A percentile compares a stretch with the other conserved stretches of the same genome.
Conservation (phyloP, 2,113 vertebrate genomes). For the Ptyas mucosa region DNA sequence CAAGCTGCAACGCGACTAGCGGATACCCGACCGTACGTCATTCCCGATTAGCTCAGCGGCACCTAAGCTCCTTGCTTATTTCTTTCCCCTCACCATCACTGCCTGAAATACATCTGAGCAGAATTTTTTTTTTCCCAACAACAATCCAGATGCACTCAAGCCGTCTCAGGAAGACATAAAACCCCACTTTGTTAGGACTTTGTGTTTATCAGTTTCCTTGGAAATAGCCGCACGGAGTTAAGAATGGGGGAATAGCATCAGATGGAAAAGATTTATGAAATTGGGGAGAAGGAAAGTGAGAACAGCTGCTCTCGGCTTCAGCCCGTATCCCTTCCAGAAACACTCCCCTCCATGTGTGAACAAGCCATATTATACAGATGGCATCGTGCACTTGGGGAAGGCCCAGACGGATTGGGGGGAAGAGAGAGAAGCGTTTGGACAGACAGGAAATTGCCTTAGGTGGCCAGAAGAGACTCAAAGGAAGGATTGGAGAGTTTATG, state of each 20-base stretch:
- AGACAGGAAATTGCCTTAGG: neutral
- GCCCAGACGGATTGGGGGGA: neutral
- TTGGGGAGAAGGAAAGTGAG: neutral
- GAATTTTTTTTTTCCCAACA: neutral
- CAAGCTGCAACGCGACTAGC: neutral
- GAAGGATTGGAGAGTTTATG: neutral
- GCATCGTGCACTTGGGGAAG: neutral
- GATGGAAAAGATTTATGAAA: conserved; percentile 15
- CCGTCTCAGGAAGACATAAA: neutral
- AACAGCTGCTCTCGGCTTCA: neutral
- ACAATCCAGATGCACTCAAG: neutral
- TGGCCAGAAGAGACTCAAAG: neutral
- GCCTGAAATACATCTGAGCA: neutral
- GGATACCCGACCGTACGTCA: neutral
- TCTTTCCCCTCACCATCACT: neutral
- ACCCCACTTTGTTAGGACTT: neutral
- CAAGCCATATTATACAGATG: neutral
- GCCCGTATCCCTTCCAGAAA: neutral
- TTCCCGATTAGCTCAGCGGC: neutral
- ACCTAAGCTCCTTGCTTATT: neutral
- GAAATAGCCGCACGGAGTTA: neutral
- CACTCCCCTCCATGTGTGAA: neutral
- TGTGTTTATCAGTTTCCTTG: neutral
- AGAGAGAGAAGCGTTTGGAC: neutral
- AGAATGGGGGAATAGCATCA: neutral